Conservation (phyloP, 2,888 invertebrate genomes). For the Caenorhabditis becei region DNA sequence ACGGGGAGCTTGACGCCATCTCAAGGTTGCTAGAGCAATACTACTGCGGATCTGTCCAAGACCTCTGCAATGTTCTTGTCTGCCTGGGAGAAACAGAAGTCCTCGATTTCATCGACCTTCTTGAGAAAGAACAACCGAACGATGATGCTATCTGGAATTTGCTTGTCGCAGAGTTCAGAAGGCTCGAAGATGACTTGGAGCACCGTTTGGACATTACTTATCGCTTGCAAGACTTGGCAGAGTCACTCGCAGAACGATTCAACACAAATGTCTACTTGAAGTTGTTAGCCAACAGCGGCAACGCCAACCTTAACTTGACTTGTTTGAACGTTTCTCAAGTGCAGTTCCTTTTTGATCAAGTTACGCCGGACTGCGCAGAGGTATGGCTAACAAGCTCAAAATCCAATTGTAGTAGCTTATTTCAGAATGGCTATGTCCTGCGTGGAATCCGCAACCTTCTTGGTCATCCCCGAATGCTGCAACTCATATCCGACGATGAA, state of each 20-base stretch:
- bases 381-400: neutral
- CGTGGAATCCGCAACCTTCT: slow-evolving; percentile 32
- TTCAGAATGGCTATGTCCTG: slow-evolving; percentile 21
- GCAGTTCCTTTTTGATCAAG: slow-evolving; percentile 17
- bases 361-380: neutral
- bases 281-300: slow-evolving; percentile 24
- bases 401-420: neutral
- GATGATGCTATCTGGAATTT: slow-evolving; percentile 30
- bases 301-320: slow-evolving; percentile 13
- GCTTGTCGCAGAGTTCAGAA: slow-evolving; percentile 34
- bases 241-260: slow-evolving; percentile 12
- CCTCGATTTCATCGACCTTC: slow-evolving; percentile 25
- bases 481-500: slow-evolving; percentile 38
- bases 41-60: slow-evolving; percentile 34
- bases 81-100: slow-evolving; percentile 33
- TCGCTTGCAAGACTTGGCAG: slow-evolving; percentile 37
- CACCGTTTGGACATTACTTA: slow-evolving; percentile 27
- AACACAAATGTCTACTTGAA: slow-evolving; percentile 28
- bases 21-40: slow-evolving; percentile 12
- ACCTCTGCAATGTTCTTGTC: slow-evolving; percentile 29
- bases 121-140: slow-evolving; percentile 25
- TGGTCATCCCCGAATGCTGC: slow-evolving; percentile 22
- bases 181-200: slow-evolving; percentile 20
- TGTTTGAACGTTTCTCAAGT: slow-evolving; percentile 15
- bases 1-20: neutral